Conservation (phyloP, 2,888 invertebrate species). For the Apodemia mormo region DNA sequence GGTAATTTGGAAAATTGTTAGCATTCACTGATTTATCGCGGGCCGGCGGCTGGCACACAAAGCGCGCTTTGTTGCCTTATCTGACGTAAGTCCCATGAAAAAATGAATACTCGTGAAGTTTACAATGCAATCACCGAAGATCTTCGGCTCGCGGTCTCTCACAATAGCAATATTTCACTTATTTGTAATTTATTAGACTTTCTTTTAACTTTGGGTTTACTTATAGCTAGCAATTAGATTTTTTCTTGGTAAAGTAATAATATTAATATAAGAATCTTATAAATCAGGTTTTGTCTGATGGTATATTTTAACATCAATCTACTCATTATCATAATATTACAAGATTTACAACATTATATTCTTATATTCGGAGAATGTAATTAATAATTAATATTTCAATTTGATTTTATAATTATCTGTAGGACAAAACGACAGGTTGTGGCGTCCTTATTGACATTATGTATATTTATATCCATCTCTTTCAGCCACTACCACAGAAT, state of each 20-base stretch:
- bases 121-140: constrained; percentile 2
- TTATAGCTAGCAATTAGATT: neutral
- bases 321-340: no score
- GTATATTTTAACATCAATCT: no score
- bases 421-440: no score
- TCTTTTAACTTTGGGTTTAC: neutral
- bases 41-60: constrained; percentile 4
- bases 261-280: neutral
- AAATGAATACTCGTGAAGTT: neutral
- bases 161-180: constrained; percentile 8
- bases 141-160: neutral
- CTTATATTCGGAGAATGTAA: no score
- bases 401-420: no score
- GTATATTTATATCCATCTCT: no score
- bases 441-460: no score
- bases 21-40: constrained; percentile 10
- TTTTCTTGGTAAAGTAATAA: neutral
- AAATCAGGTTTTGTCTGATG: no score
- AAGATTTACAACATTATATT: no score
- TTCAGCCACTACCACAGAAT: no score
- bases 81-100: constrained; percentile 9
- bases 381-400: no score
- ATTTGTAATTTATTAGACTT: constrained; percentile 4
- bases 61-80: constrained; percentile 5
- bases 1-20: constrained; percentile 15